Evolutionary conservation across 2,113 vertebrate species (phyloP), one percentile per base, ranked within the genome.

Genomic region (Calidris pugnax): DNA sequence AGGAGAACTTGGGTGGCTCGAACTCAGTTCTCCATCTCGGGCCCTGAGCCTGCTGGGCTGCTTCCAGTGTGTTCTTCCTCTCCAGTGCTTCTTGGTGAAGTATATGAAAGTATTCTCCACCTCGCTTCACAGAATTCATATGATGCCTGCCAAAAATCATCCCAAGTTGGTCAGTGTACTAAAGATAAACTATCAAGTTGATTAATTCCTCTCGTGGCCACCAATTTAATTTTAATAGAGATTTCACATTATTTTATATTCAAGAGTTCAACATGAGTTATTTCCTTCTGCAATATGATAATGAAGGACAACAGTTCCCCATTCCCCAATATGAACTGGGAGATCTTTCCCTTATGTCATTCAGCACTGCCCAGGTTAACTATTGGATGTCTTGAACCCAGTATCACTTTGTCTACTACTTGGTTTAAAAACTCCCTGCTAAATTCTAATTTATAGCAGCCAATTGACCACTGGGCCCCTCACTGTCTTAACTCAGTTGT

Each of bases 21-120:
- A 97, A 97, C 37, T 95, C 93, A 5, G 83, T 57, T 23, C 23
- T 87, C 64, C 45, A 50, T 83, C 41, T 77, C 6, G 91, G 93
- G 48, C 92, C 80, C 45, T 66, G 75, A 77, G 76, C 80, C 76
- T 79, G 71, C 72, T 90, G 90, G 73, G 83, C 90, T 89, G 85
- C 55, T 68, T 83, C 73, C 43, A 80, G 88, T 7, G 66, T 47
- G 10, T 50, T 91, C 85, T 95, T 93, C 66, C 97, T 97, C 84
- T 97, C 78, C 27, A 87, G 48, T 4, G 91, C 97, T 72, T 98
- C 98, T 79, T 97, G 96, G 87, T 53, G 96, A 62, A 99, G 95
- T 1, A 97, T 88, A 45, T 83, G 60, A 37, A 98, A 98, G 79
- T 97, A 98, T 2, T 97, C 96, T 4, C 89, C 92, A 20, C 98